These are phyloP conservation scores for Gibbula magus DNA, from an alignment of 2,888 invertebrate species.

Conservation along the genomic window DNA sequence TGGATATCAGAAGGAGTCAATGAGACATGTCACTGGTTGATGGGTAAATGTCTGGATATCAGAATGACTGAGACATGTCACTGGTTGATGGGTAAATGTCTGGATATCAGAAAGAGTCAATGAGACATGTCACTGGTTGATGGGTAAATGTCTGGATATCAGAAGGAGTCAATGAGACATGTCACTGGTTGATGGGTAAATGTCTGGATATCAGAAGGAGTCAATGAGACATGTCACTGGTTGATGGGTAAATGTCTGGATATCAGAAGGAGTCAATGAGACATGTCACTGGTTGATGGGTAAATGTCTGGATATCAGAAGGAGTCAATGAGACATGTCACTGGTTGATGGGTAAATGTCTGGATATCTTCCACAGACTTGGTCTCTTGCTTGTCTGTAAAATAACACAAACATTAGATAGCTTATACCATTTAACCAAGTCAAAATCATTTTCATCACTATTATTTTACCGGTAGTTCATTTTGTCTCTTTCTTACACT, in stretches of 20 bases:
- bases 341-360: slow-evolving; percentile 11
- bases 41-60: slow-evolving; percentile 23
- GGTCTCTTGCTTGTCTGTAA: slow-evolving; percentile 30
- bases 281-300: background rate
- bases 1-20: background rate
- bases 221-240: background rate
- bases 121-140: background rate
- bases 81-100: slow-evolving; percentile 11
- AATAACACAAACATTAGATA: background rate
- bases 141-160: slow-evolving; percentile 23
- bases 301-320: background rate
- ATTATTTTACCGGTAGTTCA: no score
- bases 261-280: background rate
- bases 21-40: background rate
- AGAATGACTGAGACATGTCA: background rate
- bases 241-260: slow-evolving; percentile 17
- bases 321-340: background rate
- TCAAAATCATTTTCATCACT: no score
- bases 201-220: slow-evolving; percentile 18
- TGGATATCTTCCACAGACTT: slow-evolving; percentile 34
- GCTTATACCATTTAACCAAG: no score
- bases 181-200: background rate
- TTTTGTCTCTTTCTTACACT: background rate
- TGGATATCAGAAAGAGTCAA: background rate
- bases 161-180: no score